These are phyloP conservation scores for Melanostoma scalare DNA, from an alignment of 2,888 invertebrate genomes.

Conservation along the genomic window DNA sequence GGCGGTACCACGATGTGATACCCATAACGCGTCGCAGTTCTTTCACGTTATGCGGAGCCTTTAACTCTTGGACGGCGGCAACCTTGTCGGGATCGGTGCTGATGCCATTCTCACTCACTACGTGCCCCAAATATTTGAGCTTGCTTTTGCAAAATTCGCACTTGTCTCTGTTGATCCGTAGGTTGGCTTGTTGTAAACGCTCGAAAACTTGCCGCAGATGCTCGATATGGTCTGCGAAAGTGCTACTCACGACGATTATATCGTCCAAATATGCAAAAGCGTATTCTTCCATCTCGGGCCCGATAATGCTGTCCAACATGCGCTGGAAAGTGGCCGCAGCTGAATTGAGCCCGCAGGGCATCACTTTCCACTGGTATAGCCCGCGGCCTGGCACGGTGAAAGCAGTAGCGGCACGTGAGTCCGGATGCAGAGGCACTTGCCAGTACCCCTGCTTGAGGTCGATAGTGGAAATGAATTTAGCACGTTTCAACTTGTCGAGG, in stretches of 20 bases:
- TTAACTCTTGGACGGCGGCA: conserved; percentile 7
- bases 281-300: background rate
- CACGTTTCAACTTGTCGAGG: conserved; percentile 2
- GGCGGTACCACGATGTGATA: conserved; percentile 15
- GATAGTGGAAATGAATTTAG: background rate
- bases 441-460: too few relatives aligned
- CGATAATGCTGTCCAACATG: background rate
- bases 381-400: too few relatives aligned
- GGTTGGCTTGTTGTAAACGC: background rate
- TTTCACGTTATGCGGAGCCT: background rate
- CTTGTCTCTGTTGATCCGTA: background rate
- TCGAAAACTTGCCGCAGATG: background rate
- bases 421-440: too few relatives aligned
- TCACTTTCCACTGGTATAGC: too few relatives aligned
- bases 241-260: background rate
- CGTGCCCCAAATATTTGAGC: background rate
- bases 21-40: background rate
- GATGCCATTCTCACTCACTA: conserved; percentile 1
- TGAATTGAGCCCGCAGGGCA: too few relatives aligned
- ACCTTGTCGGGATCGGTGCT: conserved; percentile 18
- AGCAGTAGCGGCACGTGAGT: too few relatives aligned
- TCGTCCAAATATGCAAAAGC: conserved; percentile 7
- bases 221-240: background rate
- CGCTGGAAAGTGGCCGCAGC: background rate
- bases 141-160: conserved; percentile 3